Evolutionary conservation across 2,113 vertebrate species (phyloP), one percentile per base, ranked within the genome.

Genomic region (Pachypanchax playfairii): DNA sequence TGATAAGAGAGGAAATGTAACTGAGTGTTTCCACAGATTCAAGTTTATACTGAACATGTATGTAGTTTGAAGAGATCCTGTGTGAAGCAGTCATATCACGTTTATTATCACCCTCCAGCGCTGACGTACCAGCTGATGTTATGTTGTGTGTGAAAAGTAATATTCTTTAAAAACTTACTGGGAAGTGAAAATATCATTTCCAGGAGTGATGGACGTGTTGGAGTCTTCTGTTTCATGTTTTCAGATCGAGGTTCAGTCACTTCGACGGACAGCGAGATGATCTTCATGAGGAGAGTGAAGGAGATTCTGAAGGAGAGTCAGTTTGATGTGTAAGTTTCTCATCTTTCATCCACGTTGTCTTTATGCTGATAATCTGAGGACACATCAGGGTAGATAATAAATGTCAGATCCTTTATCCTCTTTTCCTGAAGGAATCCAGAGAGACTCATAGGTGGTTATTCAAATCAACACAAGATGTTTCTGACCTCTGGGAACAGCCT

Each of bases 271-370:
- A 96, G 94, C 72, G 96, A 99, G 90, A 94, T 91, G 58, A 85
- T 93, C 75, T 96, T 97, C 91, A 91, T 97, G 92, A 96, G 93
- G 90, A 94, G 93, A 76, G 88, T 99, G 66, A 95, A 95, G 87
- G 95, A 99, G 88, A 94, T 97, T 73, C 93, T 98, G 80, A 94
- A 91, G 85, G 94, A 96, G 84, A 94, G 94, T 77, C 88, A 96
- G 66, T 96, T 97, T 83, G 93, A 95, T 68, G 83, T 96, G 97
- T 99, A 92, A 97, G 96, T 94, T 44, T 14, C n/a, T 42, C 17
- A 0, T 50, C 41, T 14, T 53, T 54, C 7, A 10, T 57, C 20
- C 47, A 9, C 52, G 56, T 18, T 51, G 4, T 54, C 24, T 12
- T 29, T 5, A 3, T 9, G 10, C 7, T 47, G 20, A 52, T 1